These are phyloP conservation scores for Sarcophaga bullata DNA, from an alignment of 1,140 invertebrate genomes.

Conservation along the genomic window DNA sequence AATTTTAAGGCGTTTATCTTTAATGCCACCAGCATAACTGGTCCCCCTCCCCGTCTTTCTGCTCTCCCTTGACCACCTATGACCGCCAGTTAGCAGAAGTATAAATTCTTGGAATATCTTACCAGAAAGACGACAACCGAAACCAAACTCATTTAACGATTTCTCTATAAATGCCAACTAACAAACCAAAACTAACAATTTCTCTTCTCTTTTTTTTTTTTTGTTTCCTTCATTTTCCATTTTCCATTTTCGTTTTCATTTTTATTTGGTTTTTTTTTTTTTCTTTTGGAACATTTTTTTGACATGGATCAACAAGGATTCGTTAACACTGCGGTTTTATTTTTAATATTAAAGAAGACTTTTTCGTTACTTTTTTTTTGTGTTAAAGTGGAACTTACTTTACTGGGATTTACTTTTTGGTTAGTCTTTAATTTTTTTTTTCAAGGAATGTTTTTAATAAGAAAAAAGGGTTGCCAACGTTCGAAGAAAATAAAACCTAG, in stretches of 20 bases:
- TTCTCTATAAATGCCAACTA: conserved; percentile 28
- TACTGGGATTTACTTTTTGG: not conserved
- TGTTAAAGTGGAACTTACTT: not conserved
- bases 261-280: no score
- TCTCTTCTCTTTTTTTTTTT: not conserved
- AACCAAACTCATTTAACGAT: conserved; percentile 21
- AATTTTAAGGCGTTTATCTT: conserved; percentile 40
- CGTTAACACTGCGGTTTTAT: conserved; percentile 30
- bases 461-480: not conserved
- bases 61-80: no score
- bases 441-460: not conserved
- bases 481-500: not conserved
- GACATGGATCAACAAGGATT: conserved; percentile 37
- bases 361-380: no score
- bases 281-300: not conserved
- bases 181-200: conserved; percentile 39
- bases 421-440: not conserved
- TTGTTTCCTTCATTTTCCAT: no score
- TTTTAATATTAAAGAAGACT: not conserved
- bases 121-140: not conserved
- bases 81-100: not conserved
- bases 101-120: conserved; percentile 1
- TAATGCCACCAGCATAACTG: conserved; percentile 35
- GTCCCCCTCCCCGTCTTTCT: not conserved
- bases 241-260: no score